A percentile compares a stretch with the other conserved stretches of the same genome.
Conservation (phyloP, 2,113 vertebrate genomes). For the Chionodraco myersi region DNA sequence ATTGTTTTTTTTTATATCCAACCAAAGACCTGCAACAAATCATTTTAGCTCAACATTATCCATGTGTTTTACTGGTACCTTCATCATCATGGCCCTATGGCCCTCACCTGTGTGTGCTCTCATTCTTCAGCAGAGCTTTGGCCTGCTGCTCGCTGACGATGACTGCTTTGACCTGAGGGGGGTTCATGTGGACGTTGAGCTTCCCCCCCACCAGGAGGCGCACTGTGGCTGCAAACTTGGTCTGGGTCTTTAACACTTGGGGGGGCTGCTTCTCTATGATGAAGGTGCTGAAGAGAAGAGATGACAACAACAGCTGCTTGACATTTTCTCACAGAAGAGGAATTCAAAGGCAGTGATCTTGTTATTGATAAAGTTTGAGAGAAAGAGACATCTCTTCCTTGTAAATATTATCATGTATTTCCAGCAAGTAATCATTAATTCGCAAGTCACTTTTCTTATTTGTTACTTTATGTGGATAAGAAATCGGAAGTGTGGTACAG, state of each 20-base stretch:
- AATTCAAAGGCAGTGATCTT: not conserved
- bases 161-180: constrained; percentile 94
- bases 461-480: too few species aligned
- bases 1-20: not conserved
- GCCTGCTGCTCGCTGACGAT: constrained; percentile 96
- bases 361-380: not conserved
- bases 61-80: not conserved
- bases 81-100: not conserved
- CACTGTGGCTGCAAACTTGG: constrained; percentile 95
- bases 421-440: too few species aligned
- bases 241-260: constrained; percentile 96
- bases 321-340: not conserved
- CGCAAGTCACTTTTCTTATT: too few species aligned
- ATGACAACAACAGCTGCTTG: not conserved
- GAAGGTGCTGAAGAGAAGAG: constrained; percentile 87
- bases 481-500: too few species aligned
- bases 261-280: constrained; percentile 98
- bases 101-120: constrained; percentile 89
- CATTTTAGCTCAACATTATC: not conserved
- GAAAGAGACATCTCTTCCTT: not conserved
- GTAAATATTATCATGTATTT: too few species aligned
- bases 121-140: constrained; percentile 92
- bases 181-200: constrained; percentile 97
- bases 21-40: not conserved
- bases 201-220: constrained; percentile 94